A percentile compares a stretch with the other conserved stretches of the same genome.
Conservation (phyloP, 1,140 invertebrate genomes). For the Drosophila bocqueti region DNA sequence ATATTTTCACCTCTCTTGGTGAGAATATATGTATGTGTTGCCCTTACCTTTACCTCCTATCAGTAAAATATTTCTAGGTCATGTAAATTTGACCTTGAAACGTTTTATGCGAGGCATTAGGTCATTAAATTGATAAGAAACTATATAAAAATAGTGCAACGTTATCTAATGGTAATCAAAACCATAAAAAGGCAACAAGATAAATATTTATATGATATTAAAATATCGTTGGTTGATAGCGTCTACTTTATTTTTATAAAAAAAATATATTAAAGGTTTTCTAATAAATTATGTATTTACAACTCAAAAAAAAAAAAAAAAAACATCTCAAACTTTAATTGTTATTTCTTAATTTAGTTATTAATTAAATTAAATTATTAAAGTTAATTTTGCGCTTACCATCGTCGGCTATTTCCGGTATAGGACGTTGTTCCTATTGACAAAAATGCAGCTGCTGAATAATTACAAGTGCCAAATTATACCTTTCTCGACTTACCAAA, state of each 20-base stretch:
- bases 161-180: neutral
- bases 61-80: neutral
- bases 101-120: neutral
- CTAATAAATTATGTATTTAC: too few relatives aligned
- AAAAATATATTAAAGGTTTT: neutral
- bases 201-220: neutral
- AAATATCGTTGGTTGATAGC: neutral
- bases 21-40: neutral
- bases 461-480: neutral
- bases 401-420: slow-evolving; percentile 88
- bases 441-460: neutral
- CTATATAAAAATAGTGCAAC: neutral
- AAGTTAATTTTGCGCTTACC: slow-evolving; percentile 59
- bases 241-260: too few relatives aligned
- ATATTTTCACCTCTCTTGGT: neutral
- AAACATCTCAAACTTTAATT: too few relatives aligned
- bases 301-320: too few relatives aligned
- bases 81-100: slow-evolving; percentile 25
- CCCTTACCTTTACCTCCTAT: neutral
- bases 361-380: neutral
- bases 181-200: neutral
- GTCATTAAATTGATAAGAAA: neutral
- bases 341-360: too few relatives aligned
- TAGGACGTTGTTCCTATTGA: slow-evolving; percentile 88
- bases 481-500: slow-evolving; percentile 87